Base-by-base conservation (phyloP, 2,113 vertebrate genomes). In the Myrmophylax atrothorax region DNA sequence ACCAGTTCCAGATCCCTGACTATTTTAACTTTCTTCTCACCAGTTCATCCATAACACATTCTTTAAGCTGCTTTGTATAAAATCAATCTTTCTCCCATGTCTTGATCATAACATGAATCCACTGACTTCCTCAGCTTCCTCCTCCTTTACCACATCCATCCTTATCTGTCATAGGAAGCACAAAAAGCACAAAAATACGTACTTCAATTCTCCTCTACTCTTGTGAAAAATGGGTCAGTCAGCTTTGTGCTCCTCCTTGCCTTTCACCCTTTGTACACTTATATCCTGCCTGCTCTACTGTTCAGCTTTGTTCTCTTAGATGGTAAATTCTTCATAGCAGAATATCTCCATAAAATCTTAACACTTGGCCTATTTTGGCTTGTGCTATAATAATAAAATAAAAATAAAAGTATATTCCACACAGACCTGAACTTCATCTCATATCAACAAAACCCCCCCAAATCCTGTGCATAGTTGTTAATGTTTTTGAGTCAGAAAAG, bases 401-500 rank as follows among this genome's bases (percentile, higher is more conserved):
- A n/a, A 25, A 53, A 88, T 16, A 52, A 60, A 88, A 70, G 22
- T 60, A 14, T 35, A 75, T 88, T 92, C 69, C 62, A 81, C 28
- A 72, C 5, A 89, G n/a, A 64, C n/a, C 10, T 56, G 58, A 84
- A 76, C 53, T 81, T 94, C 13, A 70, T 52, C 47, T 94, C 38
- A 22, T 29, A 81, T 49, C 15, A 81, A 42, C 24, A 18, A 63
- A 70, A 49, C 68, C 6, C 24, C 0, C 16, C 26, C 42, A 74
- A 94, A 60, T 8, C 38, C 60, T 68, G 42, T 42, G 68, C 76
- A 89, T 33, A 89, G 90, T 24, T 81, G 49, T 42, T 81, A 15
- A 86, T 60, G 84, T 63, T 94, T 96, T 93, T 80, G 84, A 90
- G 52, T 56, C 59, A 74, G 33, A 86, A 62, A 84, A 81, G 68